Evolutionary conservation across 2,888 invertebrate species (phyloP), one percentile per base, ranked within the genome.

Genomic region (Temnothorax unifasciatus): DNA sequence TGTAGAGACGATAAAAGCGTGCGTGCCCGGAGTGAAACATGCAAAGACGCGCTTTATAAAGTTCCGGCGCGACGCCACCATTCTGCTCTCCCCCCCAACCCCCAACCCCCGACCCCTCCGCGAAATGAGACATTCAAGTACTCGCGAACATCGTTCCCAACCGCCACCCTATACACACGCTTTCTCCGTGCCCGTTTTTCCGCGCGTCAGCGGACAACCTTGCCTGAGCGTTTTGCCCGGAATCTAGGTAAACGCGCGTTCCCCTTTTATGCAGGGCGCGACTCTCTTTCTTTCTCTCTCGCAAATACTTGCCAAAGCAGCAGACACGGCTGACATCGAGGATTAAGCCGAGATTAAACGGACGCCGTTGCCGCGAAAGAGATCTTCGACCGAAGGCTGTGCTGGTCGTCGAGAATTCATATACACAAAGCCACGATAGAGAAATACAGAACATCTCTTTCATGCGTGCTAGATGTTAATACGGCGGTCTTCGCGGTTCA

Each of bases 1-100:
- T 79, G 84, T 81, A 76, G 54, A 54, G 73, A 71, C 85, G 88
- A 89, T 89, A 89, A 89, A 87, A 87, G 88, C 87, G 75, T 71
- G 84, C 83, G 83, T 85, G 64, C 61, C 64, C n/a, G 47, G 79
- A 38, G 76, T 71, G 85, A 88, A 86, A 73, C 73, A 82, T 75
- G 83, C 83, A 74, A 83, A 83, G 84, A 76, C 86, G 68, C 87
- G 74, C 77, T 87, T 87, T 79, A 86, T 87, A 83, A 57, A 82
- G 87, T 82, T 84, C 74, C 76, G 79, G 61, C 44, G 63, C 59
- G 82, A 68, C 63, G 76, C 68, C 79, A 57, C 71, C 21, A 50
- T 73, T 54, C 79, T 15, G 25, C 25, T 5, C 74, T 59, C 41
- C 63, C 61, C 44, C 4, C 25, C 34, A 9, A 25, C 38, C n/a